These are phyloP conservation scores for Fragum sueziense DNA, from an alignment of 2,888 invertebrate genomes.

Conservation along the genomic window DNA sequence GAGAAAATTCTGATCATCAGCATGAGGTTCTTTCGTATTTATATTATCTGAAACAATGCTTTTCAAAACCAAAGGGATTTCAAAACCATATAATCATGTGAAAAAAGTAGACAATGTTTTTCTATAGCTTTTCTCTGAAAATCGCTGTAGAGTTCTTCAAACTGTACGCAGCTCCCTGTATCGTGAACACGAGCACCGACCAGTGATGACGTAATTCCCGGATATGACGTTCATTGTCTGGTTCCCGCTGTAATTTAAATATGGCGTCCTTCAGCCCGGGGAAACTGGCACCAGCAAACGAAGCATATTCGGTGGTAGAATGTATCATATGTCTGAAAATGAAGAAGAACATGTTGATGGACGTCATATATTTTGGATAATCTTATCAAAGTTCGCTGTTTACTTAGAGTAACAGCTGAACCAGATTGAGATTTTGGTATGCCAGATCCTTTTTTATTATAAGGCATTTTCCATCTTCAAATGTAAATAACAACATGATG, in stretches of 20 bases:
- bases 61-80: too few relatives aligned
- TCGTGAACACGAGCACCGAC: constrained; percentile 55
- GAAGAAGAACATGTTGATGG: too few relatives aligned
- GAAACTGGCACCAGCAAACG: constrained; percentile 37
- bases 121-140: constrained; percentile 30
- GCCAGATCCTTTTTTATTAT: too few relatives aligned
- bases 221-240: constrained; percentile 17
- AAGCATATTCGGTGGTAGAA: constrained; percentile 32
- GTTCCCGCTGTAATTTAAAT: constrained; percentile 32
- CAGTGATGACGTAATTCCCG: constrained; percentile 53
- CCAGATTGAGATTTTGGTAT: too few relatives aligned
- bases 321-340: constrained; percentile 50
- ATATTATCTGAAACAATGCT: background rate
- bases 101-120: too few relatives aligned
- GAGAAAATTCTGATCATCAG: background rate
- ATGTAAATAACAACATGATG: too few relatives aligned
- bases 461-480: too few relatives aligned
- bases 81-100: too few relatives aligned
- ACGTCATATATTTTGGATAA: too few relatives aligned
- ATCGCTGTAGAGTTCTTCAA: constrained; percentile 41
- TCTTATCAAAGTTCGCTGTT: too few relatives aligned
- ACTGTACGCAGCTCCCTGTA: constrained; percentile 57
- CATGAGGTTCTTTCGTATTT: background rate
- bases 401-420: too few relatives aligned
- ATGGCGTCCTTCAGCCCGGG: constrained; percentile 53